phyloP scores from a whole-genome alignment of 2,113 vertebrate genomes.

The Saguinus imperator region DNA sequence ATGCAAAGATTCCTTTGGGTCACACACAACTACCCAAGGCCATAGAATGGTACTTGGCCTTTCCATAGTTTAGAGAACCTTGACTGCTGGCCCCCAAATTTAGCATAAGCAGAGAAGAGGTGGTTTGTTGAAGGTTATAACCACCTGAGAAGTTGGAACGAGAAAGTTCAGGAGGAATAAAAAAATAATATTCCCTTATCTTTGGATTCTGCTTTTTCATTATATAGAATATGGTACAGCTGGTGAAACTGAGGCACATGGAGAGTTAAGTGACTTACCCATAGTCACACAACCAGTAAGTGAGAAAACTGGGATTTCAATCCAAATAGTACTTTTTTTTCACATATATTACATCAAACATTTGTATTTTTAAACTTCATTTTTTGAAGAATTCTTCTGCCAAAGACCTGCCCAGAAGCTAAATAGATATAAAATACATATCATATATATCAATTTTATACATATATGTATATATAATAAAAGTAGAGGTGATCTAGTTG shows the following conservation, averaged over 20 bases:
- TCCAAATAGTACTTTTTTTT: conserved; percentile 30
- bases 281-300: background rate
- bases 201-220: background rate
- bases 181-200: background rate
- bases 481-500: background rate
- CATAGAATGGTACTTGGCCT: background rate
- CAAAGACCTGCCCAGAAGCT: background rate
- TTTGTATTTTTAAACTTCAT: background rate
- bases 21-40: background rate
- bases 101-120: background rate
- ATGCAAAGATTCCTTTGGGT: background rate
- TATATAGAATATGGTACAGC: background rate
- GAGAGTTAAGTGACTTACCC: background rate
- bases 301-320: conserved; percentile 25
- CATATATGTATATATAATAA: background rate
- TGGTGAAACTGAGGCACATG: background rate
- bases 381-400: background rate
- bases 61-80: conserved; percentile 34
- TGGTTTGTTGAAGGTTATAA: background rate
- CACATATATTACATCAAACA: background rate
- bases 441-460: background rate
- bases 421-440: background rate
- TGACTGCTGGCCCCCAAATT: background rate
- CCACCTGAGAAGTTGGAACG: background rate
- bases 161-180: background rate